Evolutionary conservation across 2,888 invertebrate species (phyloP), one percentile per base, ranked within the genome.

Genomic region (Drosophila merina): DNA sequence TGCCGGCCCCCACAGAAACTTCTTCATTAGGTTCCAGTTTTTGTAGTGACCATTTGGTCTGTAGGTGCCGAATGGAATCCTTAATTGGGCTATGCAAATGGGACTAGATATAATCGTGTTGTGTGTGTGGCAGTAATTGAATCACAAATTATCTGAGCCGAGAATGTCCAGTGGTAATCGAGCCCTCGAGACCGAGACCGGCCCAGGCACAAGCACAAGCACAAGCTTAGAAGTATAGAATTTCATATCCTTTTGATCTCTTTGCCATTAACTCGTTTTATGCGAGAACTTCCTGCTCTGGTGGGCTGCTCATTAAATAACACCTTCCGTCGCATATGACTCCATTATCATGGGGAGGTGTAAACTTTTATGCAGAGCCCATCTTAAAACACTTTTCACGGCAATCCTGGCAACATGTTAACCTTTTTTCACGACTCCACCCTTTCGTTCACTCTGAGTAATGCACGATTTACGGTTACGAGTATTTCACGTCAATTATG

Each of bases 401-500:
- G 77, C 60, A 84, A 77, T 80, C 77, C 73, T 12, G 52, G 49
- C 68, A 63, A 57, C 72, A 64, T 78, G 72, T 81, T 76, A 78
- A 74, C 70, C 70, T 69, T 80, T 70, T 64, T 64, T 52, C 28
- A 30, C 38, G 47, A 38, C 51, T 44, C n/a, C 47, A 20, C 49
- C 10, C 40, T 7, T 8, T 57, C 20, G 20, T 51, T 31, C 44
- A 58, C 44, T 50, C 51, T 48, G 63, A 64, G 63, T 79, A 77
- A 76, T 83, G 74, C 71, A 67, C 76, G 72, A 76, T 79, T 77
- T 81, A 77, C 67, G 77, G 58, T 62, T 73, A 67, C 55, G 75
- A 77, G 80, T 63, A 72, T 72, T 74, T 72, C 57, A 67, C 68
- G 68, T 87, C 87, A 82, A 87, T 82, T 82, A 82, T 82, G 87